phyloP scores from a whole-genome alignment of 2,113 vertebrate genomes.

The Eupsittula cactorum region DNA sequence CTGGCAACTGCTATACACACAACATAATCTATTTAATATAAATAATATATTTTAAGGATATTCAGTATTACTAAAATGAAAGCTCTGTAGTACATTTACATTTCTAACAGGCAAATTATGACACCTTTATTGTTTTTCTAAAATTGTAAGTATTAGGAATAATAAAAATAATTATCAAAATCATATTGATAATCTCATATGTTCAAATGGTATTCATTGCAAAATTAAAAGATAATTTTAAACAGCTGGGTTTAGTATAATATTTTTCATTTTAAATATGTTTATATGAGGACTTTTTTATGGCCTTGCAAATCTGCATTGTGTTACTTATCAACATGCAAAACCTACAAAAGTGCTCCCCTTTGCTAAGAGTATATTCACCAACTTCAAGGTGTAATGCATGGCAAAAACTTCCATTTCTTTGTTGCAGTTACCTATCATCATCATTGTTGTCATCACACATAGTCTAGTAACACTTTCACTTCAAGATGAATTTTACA shows the following conservation, averaged over 20 bases:
- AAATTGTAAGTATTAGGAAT: background rate
- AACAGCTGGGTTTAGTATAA: background rate
- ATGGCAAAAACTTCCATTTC: background rate
- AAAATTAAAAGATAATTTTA: background rate
- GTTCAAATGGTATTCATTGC: background rate
- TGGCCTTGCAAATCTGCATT: background rate
- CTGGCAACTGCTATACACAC: background rate
- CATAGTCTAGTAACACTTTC: background rate
- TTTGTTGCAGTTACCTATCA: background rate
- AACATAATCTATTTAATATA: background rate
- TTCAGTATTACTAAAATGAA: background rate
- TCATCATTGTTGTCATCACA: background rate
- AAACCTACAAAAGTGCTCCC: background rate
- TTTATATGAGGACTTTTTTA: background rate
- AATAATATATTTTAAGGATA: background rate
- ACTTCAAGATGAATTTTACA: constrained; percentile 14
- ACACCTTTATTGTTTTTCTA: background rate
- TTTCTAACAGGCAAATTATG: background rate
- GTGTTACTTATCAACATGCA: background rate
- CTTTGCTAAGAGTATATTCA: background rate
- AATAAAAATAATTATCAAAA: background rate
- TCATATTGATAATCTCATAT: background rate
- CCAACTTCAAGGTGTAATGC: background rate
- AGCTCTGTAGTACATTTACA: background rate
- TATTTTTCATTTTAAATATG: background rate